These are phyloP conservation scores for Poeciliopsis presidionis DNA, from an alignment of 2,797 vertebrate species.

Conservation along the genomic window DNA sequence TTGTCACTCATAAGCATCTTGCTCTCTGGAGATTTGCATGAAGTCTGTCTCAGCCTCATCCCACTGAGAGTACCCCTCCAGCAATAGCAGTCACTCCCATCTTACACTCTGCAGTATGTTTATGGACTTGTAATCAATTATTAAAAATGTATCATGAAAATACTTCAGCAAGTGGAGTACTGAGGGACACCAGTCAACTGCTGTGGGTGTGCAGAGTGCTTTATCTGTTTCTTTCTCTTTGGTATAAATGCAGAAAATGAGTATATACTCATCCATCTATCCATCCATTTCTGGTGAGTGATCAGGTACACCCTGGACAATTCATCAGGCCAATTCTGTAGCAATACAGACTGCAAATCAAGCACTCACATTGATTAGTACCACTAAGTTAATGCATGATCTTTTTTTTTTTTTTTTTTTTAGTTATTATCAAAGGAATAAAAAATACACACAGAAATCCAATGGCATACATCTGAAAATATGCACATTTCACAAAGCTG, in stretches of 20 bases:
- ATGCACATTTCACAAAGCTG: not conserved
- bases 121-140: conserved; percentile 64
- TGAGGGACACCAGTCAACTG: conserved; percentile 56
- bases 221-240: not conserved
- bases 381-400: not conserved
- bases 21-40: conserved; percentile 33
- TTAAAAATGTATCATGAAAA: conserved; percentile 64
- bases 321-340: not conserved
- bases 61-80: conserved; percentile 39
- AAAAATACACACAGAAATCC: not conserved
- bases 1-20: conserved; percentile 30
- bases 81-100: conserved; percentile 53
- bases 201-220: conserved; percentile 34
- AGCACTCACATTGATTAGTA: not conserved
- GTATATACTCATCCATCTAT: not conserved
- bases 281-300: not conserved
- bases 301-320: not conserved
- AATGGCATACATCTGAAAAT: not conserved
- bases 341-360: not conserved
- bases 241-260: not conserved
- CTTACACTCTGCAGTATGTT: conserved; percentile 46
- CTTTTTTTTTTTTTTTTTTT: not conserved
- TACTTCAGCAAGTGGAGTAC: conserved; percentile 57
- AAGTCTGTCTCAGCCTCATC: conserved; percentile 52
- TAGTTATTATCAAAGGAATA: not conserved